These are phyloP conservation scores for Hyphantria cunea DNA, from an alignment of 1,140 invertebrate species.

Conservation along the genomic window DNA sequence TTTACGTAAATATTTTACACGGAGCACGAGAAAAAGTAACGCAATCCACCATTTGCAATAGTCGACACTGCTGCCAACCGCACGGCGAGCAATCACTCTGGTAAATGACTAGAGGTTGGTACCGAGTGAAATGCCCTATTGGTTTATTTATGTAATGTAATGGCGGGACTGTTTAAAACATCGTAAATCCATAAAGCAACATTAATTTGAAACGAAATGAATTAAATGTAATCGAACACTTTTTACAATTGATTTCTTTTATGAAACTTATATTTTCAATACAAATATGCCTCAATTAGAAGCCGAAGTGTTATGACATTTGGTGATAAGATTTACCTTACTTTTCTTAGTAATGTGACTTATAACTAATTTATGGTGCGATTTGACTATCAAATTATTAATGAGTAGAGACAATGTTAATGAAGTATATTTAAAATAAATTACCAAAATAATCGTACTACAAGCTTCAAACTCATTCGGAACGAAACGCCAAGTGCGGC, in stretches of 20 bases:
- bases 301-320: too few relatives aligned
- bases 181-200: constrained; percentile 38
- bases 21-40: constrained; percentile 81
- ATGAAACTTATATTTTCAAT: background rate
- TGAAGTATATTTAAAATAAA: too few relatives aligned
- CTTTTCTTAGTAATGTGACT: too few relatives aligned
- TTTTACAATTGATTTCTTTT: background rate
- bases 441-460: too few relatives aligned
- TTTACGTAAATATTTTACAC: constrained; percentile 82
- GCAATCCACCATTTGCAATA: constrained; percentile 82
- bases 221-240: background rate
- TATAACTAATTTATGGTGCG: too few relatives aligned
- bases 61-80: constrained; percentile 78
- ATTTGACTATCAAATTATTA: too few relatives aligned
- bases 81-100: constrained; percentile 66
- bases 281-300: too few relatives aligned
- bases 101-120: constrained; percentile 63
- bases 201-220: background rate
- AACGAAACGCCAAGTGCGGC: too few relatives aligned
- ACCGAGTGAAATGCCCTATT: constrained; percentile 52
- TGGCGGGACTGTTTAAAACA: constrained; percentile 64
- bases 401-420: too few relatives aligned
- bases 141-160: constrained; percentile 63
- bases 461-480: too few relatives aligned
- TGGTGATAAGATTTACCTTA: too few relatives aligned